These are phyloP conservation scores for Phthorimaea operculella DNA, from an alignment of 1,140 invertebrate species.

Conservation along the genomic window DNA sequence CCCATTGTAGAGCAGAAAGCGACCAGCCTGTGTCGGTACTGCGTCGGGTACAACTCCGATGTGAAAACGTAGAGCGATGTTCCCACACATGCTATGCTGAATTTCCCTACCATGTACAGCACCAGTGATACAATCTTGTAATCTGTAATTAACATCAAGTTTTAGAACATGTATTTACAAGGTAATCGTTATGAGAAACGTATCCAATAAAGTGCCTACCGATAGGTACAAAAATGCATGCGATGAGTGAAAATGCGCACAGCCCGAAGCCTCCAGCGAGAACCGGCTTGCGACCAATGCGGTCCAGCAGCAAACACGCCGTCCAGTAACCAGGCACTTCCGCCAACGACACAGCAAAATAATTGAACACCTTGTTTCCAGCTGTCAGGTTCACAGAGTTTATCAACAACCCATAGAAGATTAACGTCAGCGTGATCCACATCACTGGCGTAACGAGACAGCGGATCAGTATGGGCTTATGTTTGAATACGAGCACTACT, in stretches of 20 bases:
- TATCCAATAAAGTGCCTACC: constrained; percentile 56
- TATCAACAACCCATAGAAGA: constrained; percentile 85
- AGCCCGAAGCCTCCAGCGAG: constrained; percentile 70
- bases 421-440: constrained; percentile 79
- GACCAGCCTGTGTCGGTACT: constrained; percentile 72
- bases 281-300: constrained; percentile 72
- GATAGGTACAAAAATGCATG: constrained; percentile 44
- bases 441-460: constrained; percentile 76
- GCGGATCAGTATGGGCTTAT: constrained; percentile 69
- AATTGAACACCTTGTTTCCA: constrained; percentile 78
- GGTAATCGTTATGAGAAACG: constrained; percentile 12
- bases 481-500: constrained; percentile 62
- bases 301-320: constrained; percentile 71
- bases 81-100: constrained; percentile 75
- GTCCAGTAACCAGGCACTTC: constrained; percentile 79
- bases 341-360: constrained; percentile 73
- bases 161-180: not conserved
- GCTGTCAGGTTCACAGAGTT: constrained; percentile 79
- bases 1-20: constrained; percentile 78
- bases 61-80: constrained; percentile 76
- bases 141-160: constrained; percentile 19
- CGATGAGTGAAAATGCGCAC: constrained; percentile 67
- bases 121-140: constrained; percentile 17
- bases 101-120: constrained; percentile 78
- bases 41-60: constrained; percentile 78